phyloP scores from a whole-genome alignment of 1,140 invertebrate genomes.

The Leptinotarsa texana region DNA sequence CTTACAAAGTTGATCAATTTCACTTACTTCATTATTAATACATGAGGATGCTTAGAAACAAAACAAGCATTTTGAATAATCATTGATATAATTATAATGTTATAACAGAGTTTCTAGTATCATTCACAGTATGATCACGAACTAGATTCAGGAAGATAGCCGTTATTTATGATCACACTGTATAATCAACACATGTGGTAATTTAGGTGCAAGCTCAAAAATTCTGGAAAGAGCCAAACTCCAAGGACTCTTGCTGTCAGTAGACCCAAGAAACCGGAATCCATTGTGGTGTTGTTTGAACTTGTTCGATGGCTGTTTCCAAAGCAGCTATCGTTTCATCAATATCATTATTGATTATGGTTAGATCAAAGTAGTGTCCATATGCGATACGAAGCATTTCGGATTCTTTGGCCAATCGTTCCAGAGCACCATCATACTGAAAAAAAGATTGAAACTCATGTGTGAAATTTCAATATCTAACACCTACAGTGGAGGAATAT shows the following conservation, averaged over 20 bases:
- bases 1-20: too few relatives aligned
- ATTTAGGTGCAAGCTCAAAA: constrained; percentile 39
- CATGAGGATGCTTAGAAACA: too few relatives aligned
- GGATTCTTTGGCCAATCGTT: constrained; percentile 92
- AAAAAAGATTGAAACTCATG: constrained; percentile 47
- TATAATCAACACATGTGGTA: constrained; percentile 6
- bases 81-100: constrained; percentile 16
- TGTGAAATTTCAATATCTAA: too few relatives aligned
- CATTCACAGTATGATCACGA: constrained; percentile 16
- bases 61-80: constrained; percentile 4
- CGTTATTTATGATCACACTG: background rate
- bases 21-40: too few relatives aligned
- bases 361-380: constrained; percentile 97
- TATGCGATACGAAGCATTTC: constrained; percentile 94
- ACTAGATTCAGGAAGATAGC: background rate
- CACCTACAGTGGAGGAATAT: too few relatives aligned
- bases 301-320: constrained; percentile 86
- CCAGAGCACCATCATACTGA: constrained; percentile 94
- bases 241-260: constrained; percentile 68
- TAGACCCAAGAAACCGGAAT: constrained; percentile 94
- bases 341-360: constrained; percentile 99
- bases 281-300: constrained; percentile 92
- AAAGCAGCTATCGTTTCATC: constrained; percentile 95
- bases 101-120: constrained; percentile 14
- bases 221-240: constrained; percentile 50